Evolutionary conservation across 2,888 invertebrate species (phyloP).

Genomic region (Pasiphila rectangulata): DNA sequence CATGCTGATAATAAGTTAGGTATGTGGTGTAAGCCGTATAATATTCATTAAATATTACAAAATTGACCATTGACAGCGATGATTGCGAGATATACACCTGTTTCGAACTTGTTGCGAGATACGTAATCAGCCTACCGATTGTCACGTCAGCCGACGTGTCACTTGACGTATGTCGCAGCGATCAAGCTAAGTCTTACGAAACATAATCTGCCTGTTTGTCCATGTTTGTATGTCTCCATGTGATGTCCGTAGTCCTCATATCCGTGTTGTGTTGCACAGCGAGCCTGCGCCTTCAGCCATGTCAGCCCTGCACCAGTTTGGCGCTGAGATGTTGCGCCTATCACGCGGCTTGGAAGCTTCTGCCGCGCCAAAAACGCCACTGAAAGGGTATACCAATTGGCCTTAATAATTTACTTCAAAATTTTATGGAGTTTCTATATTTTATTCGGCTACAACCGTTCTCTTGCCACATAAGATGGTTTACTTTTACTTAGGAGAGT

Average conservation of each 20-base stretch:
- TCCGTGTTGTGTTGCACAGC: constrained; percentile 77
- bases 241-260: constrained; percentile 61
- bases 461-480: no score
- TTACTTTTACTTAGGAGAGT: no score
- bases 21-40: no score
- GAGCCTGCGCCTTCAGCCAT: constrained; percentile 90
- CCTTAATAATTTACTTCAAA: constrained; percentile 54
- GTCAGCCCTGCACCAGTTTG: constrained; percentile 92
- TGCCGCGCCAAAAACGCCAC: constrained; percentile 70
- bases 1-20: no score
- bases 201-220: constrained; percentile 1
- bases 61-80: no score
- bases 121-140: no score
- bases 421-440: constrained; percentile 35
- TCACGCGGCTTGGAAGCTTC: constrained; percentile 90
- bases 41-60: no score
- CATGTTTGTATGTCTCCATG: constrained; percentile 31
- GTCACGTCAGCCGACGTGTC: not conserved
- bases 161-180: no score
- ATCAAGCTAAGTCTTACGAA: no score
- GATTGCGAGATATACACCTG: no score
- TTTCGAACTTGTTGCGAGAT: no score
- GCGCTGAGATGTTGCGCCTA: constrained; percentile 91
- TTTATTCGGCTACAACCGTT: constrained; percentile 24
- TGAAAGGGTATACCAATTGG: constrained; percentile 73